phyloP scores from a whole-genome alignment of 2,113 vertebrate species.

The Phaethornis superciliosus region DNA sequence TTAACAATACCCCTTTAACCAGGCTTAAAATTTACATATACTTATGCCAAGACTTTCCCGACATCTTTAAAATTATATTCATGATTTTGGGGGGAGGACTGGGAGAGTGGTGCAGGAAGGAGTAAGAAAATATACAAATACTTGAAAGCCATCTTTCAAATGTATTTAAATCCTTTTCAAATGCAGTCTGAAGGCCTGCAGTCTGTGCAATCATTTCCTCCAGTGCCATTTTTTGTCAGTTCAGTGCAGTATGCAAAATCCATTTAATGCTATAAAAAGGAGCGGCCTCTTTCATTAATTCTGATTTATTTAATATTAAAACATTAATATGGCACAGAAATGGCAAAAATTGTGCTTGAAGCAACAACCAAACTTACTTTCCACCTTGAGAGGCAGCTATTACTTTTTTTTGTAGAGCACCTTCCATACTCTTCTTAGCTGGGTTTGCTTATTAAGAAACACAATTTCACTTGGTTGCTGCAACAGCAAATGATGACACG shows the following conservation, averaged over 20 bases:
- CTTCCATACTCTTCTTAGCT: not conserved
- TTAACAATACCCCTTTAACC: constrained; percentile 26
- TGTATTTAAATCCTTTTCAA: constrained; percentile 54
- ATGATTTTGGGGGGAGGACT: not conserved
- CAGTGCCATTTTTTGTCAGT: constrained; percentile 54
- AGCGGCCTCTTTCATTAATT: constrained; percentile 39
- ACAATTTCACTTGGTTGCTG: constrained; percentile 13
- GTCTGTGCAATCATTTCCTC: constrained; percentile 26
- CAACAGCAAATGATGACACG: not conserved
- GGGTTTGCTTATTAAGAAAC: constrained; percentile 31
- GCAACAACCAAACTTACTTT: constrained; percentile 11
- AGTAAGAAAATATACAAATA: constrained; percentile 45
- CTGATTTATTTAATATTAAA: constrained; percentile 54
- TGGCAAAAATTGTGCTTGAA: constrained; percentile 30
- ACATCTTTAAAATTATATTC: constrained; percentile 44
- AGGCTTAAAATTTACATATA: constrained; percentile 25
- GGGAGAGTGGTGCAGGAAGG: not conserved
- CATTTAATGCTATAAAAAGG: constrained; percentile 60
- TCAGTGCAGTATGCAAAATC: constrained; percentile 34
- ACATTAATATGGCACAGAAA: constrained; percentile 17
- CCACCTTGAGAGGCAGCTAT: constrained; percentile 28
- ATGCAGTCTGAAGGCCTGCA: constrained; percentile 46
- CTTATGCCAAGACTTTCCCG: constrained; percentile 39
- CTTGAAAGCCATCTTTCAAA: constrained; percentile 53
- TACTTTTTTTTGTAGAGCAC: constrained; percentile 40